phyloP scores from a whole-genome alignment of 2,888 invertebrate species.

The Agelastica alni region DNA sequence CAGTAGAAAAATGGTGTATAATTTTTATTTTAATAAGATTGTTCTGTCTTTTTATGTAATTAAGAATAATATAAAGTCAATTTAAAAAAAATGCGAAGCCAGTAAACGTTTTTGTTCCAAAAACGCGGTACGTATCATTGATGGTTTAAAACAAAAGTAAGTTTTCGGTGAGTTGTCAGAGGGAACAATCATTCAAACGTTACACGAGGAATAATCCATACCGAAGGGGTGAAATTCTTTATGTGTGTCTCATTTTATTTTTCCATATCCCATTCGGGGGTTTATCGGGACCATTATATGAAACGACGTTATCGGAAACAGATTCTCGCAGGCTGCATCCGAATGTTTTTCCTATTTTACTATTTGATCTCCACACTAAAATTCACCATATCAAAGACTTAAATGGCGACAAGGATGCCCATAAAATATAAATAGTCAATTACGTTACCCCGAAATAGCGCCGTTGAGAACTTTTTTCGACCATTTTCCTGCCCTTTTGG shows the following conservation, averaged over 20 bases:
- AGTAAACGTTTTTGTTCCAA: too few species aligned
- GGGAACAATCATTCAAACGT: too few species aligned
- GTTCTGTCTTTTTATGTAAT: too few species aligned
- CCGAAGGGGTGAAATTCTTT: too few species aligned
- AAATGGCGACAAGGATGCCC: conserved; percentile 23
- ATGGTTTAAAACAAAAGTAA: too few species aligned
- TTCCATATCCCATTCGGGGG: conserved; percentile 6
- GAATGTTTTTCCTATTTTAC: conserved; percentile 22
- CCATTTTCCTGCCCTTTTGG: conserved; percentile 2
- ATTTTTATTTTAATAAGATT: too few species aligned
- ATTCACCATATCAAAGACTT: conserved; percentile 21
- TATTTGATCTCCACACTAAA: conserved; percentile 20
- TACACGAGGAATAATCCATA: too few species aligned
- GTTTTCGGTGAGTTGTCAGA: too few species aligned
- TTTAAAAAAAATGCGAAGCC: too few species aligned
- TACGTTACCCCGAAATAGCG: conserved; percentile 17
- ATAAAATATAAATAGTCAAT: conserved; percentile 24
- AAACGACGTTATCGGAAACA: conserved; percentile 23
- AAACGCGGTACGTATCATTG: too few species aligned
- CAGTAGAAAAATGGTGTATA: too few species aligned
- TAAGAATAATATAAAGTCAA: too few species aligned
- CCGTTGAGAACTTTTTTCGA: not conserved
- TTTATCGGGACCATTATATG: conserved; percentile 12
- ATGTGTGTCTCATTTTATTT: conserved; percentile 9
- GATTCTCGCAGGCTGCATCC: conserved; percentile 21